These are phyloP conservation scores for Steinernema hermaphroditum DNA, from an alignment of 2,888 invertebrate species.

Conservation along the genomic window DNA sequence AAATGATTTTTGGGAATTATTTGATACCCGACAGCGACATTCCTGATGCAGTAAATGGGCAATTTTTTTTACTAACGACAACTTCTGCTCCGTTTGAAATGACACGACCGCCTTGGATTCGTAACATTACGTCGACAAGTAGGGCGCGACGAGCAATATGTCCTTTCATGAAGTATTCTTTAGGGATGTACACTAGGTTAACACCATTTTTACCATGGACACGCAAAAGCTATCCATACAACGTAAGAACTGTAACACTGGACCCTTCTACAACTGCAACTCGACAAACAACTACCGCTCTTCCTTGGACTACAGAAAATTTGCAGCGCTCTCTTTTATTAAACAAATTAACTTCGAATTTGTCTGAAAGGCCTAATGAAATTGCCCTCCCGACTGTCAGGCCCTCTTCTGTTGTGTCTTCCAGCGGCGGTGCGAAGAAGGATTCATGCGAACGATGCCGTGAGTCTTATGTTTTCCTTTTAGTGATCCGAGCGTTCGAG, in stretches of 20 bases:
- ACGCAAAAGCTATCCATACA: not conserved
- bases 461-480: conserved; percentile 2
- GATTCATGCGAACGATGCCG: conserved; percentile 20
- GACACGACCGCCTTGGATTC: conserved; percentile 3
- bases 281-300: not conserved
- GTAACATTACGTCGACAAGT: conserved; percentile 14
- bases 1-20: conserved; percentile 14
- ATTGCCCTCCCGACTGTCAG: not conserved
- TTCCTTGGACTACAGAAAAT: not conserved
- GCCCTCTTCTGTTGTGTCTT: not conserved
- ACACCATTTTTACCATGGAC: not conserved
- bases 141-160: not conserved
- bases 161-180: not conserved
- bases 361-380: not conserved
- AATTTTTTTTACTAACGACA: not conserved
- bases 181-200: not conserved
- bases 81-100: not conserved
- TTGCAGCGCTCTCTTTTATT: not conserved
- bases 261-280: not conserved
- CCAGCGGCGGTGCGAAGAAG: not conserved
- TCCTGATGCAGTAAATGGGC: not conserved
- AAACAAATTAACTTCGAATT: conserved; percentile 13
- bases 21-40: conserved; percentile 2
- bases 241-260: not conserved
- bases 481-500: not conserved